Evolutionary conservation across 2,113 vertebrate genomes (phyloP).

Genomic region (Notiomystis cincta): DNA sequence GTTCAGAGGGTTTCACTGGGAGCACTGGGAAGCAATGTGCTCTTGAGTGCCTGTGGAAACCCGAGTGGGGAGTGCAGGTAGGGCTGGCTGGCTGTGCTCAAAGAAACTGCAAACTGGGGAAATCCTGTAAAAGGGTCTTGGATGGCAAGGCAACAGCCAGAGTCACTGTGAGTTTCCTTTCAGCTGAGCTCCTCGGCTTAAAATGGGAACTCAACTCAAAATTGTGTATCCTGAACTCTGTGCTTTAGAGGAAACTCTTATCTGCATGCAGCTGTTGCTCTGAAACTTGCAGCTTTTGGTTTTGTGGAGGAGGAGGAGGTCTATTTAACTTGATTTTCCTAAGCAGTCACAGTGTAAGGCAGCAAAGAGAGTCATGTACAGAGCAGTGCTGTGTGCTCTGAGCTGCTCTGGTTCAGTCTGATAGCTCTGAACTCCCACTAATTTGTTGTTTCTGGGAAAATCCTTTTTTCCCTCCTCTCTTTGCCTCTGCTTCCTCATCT

Average conservation of each 20-base stretch:
- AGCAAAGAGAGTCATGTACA: background rate
- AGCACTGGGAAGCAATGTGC: slow-evolving; percentile 11
- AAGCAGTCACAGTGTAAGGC: background rate
- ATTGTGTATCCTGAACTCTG: background rate
- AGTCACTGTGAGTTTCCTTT: background rate
- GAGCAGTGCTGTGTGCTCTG: background rate
- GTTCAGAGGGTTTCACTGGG: slow-evolving; percentile 36
- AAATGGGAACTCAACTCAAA: background rate
- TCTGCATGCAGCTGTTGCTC: background rate
- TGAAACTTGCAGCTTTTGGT: background rate
- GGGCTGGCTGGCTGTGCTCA: background rate
- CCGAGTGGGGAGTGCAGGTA: background rate
- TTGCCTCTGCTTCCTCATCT: background rate
- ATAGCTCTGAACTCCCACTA: background rate
- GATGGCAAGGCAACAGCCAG: background rate
- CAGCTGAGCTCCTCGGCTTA: background rate
- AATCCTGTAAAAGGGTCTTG: background rate
- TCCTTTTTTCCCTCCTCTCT: fast-evolving
- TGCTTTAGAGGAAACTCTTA: background rate
- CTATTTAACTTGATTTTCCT: background rate
- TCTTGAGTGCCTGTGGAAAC: background rate
- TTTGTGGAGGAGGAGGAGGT: background rate
- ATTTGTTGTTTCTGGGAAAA: background rate
- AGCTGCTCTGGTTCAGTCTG: background rate
- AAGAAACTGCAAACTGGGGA: background rate